phyloP scores from a whole-genome alignment of 2,888 invertebrate species.

The Phyllotreta striolata region DNA sequence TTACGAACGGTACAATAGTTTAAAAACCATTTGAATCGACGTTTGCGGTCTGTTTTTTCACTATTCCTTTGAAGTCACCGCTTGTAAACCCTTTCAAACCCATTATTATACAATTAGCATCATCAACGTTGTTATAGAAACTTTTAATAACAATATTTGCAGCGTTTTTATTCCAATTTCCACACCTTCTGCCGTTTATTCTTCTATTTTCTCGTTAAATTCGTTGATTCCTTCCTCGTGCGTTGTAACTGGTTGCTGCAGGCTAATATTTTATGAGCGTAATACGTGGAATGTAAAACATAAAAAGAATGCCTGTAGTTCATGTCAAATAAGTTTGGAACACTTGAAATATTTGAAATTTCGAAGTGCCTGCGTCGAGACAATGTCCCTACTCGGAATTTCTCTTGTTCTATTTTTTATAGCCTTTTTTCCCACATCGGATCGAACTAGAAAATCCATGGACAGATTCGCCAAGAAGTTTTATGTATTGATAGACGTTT shows the following conservation, averaged over 20 bases:
- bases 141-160: too few relatives aligned
- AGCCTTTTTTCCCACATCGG: background rate
- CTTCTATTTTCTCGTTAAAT: slow-evolving; percentile 24
- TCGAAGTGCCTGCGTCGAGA: slow-evolving; percentile 8
- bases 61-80: too few relatives aligned
- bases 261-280: slow-evolving; percentile 8
- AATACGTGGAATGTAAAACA: slow-evolving; percentile 21
- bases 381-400: slow-evolving; percentile 2
- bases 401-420: slow-evolving; percentile 1
- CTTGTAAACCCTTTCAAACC: too few relatives aligned
- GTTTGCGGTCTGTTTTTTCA: too few relatives aligned
- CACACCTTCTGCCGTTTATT: too few relatives aligned
- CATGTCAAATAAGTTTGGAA: slow-evolving; percentile 18
- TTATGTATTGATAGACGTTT: too few relatives aligned
- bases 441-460: background rate
- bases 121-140: too few relatives aligned
- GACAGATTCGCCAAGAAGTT: too few relatives aligned
- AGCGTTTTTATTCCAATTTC: too few relatives aligned
- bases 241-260: slow-evolving; percentile 10
- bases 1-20: too few relatives aligned
- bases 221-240: slow-evolving; percentile 43
- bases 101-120: too few relatives aligned
- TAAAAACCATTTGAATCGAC: too few relatives aligned
- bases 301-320: slow-evolving; percentile 13
- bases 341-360: slow-evolving; percentile 21